Evolutionary conservation across 2,888 invertebrate genomes (phyloP), one percentile per base, ranked within the genome.

Genomic region (Latrodectus hesperus): DNA sequence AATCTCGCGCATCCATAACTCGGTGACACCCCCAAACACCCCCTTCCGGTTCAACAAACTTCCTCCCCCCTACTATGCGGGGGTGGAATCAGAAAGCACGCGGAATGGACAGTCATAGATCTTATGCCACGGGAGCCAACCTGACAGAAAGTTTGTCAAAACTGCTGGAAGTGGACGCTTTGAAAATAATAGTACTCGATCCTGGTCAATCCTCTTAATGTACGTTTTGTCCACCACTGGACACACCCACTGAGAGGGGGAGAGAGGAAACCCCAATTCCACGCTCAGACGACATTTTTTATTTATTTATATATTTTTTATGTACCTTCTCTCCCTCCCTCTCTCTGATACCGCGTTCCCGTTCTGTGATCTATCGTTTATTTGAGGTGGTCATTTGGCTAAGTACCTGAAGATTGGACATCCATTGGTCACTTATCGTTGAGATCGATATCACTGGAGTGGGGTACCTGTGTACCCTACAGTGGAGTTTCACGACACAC

Each of bases 121-220:
- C 76, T 65, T 17, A 64, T 26, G 49, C 64, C 26, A 17, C 49
- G 51, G 49, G n/a, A 65, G 26, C 22, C 17, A 9, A 26, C 74
- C 38, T 81, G 65, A 52, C 68, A 82, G 70, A 53, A 68, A 72
- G 67, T 73, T 72, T 81, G 81, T 81, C 81, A 67, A 81, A 65
- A 81, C 73, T 64, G 71, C 6, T 22, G 51, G 80, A 70, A 73
- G 74, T 67, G 67, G 52, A 65, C 73, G 67, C 26, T 65, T 52
- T 17, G 60, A 53, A 73, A 81, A 73, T 67, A 52, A 81, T 74
- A 81, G 65, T 60, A 52, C 75, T 22, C 55, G 71, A 71, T 71
- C 79, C 82, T n/a, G 75, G 82, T 82, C 82, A 82, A 82, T 76
- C 82, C 82, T 70, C 75, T 38, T 70, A 75, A 75, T 75, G 82